Conservation (phyloP, 2,113 vertebrate genomes). For the Protobothrops flavoviridis region DNA sequence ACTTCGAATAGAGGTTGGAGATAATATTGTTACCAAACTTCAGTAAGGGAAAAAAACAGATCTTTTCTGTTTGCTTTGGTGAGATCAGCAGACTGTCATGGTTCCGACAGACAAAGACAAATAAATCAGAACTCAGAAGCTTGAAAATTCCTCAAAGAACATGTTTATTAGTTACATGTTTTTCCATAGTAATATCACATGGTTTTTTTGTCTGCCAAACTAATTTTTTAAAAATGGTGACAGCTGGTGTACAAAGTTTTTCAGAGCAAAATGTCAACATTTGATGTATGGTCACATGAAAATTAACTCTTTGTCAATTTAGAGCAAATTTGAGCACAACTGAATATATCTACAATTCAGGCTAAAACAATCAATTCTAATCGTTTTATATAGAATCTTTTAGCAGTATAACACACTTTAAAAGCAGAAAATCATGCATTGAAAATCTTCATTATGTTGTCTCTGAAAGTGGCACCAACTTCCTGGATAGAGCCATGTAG, state of each 20-base stretch:
- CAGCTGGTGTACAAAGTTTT: slow-evolving; percentile 18
- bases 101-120: no score
- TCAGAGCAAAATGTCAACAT: not conserved
- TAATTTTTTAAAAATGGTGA: not conserved
- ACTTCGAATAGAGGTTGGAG: not conserved
- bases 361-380: not conserved
- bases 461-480: not conserved
- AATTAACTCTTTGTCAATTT: not conserved
- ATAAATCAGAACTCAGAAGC: no score
- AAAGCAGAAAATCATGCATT: not conserved
- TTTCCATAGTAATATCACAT: slow-evolving; percentile 27
- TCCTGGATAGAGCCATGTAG: not conserved
- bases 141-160: no score
- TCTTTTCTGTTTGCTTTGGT: slow-evolving; percentile 9
- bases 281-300: not conserved
- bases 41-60: not conserved
- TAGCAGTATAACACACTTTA: not conserved
- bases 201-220: slow-evolving; percentile 28
- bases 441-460: not conserved
- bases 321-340: not conserved
- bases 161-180: not conserved
- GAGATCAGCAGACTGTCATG: slow-evolving; percentile 18
- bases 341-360: not conserved
- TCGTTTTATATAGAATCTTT: not conserved
- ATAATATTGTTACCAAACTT: slow-evolving; percentile 3